phyloP scores from a whole-genome alignment of 2,888 invertebrate species.

The Eremobia ochroleuca region DNA sequence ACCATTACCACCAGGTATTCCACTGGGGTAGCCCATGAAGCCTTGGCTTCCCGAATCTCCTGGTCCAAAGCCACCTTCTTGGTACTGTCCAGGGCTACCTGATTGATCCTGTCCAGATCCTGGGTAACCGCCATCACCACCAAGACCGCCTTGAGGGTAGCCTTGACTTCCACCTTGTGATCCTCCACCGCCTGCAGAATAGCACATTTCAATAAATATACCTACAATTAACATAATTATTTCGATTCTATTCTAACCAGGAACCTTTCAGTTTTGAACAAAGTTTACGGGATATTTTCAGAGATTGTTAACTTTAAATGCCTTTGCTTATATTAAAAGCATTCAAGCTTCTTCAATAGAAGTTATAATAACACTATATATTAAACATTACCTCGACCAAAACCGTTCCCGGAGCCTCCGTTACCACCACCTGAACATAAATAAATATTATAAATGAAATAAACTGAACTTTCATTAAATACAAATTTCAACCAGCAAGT shows the following conservation, averaged over 20 bases:
- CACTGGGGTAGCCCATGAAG: constrained; percentile 73
- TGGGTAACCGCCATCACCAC: constrained; percentile 68
- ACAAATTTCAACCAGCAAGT: constrained; percentile 41
- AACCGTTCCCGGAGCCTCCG: constrained; percentile 72
- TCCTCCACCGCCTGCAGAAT: constrained; percentile 59
- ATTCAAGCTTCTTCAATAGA: background rate
- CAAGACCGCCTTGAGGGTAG: constrained; percentile 71
- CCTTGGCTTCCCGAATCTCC: constrained; percentile 54
- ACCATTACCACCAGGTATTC: constrained; percentile 69
- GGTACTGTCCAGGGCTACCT: constrained; percentile 63
- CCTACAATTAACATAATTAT: background rate
- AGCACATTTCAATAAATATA: background rate
- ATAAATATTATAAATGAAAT: constrained; percentile 20
- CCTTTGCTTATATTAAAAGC: background rate
- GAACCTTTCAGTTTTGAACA: background rate
- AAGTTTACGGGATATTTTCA: background rate
- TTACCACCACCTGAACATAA: constrained; percentile 68
- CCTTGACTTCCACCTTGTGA: constrained; percentile 74
- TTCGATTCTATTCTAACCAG: background rate
- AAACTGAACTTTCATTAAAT: constrained; percentile 11
- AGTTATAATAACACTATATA: background rate
- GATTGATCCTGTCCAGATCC: constrained; percentile 67
- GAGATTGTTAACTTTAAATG: constrained; percentile 1
- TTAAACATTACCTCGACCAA: constrained; percentile 76
- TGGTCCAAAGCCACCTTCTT: constrained; percentile 68